Evolutionary conservation across 2,888 invertebrate genomes (phyloP).

Genomic region (Creontiades dilutus): DNA sequence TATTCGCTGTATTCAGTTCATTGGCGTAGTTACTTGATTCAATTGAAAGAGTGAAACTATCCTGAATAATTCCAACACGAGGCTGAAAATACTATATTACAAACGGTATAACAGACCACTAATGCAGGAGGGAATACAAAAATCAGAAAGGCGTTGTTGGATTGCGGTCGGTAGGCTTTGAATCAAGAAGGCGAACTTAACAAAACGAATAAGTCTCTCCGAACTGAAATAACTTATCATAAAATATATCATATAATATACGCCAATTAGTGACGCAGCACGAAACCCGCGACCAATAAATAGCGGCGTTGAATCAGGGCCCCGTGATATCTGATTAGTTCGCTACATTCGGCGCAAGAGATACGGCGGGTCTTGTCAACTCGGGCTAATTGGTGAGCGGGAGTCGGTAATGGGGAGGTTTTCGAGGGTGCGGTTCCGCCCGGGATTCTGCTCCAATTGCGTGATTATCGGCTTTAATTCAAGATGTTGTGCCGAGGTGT

Average conservation of each 20-base stretch:
- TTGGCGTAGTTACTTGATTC: too few relatives aligned
- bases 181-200: neutral
- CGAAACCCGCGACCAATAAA: constrained; percentile 45
- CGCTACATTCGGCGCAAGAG: neutral
- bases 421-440: constrained; percentile 12
- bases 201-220: neutral
- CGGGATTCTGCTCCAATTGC: constrained; percentile 25
- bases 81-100: neutral
- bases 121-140: neutral
- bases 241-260: constrained; percentile 40
- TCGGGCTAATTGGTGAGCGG: constrained; percentile 42
- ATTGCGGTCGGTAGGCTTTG: constrained; percentile 9
- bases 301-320: constrained; percentile 19
- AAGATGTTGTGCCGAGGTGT: neutral
- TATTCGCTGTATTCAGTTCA: too few relatives aligned
- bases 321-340: constrained; percentile 6
- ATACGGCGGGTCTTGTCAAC: constrained; percentile 41
- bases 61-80: too few relatives aligned
- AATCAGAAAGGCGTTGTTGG: neutral
- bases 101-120: neutral
- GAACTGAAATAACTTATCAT: constrained; percentile 33
- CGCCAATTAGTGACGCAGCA: constrained; percentile 49
- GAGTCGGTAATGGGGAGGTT: neutral
- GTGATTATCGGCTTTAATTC: constrained; percentile 38
- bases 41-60: too few relatives aligned